Evolutionary conservation across 37 sponge, comb jelly and placozoan species (phyloP).

Genomic region (Crambe crambe): DNA sequence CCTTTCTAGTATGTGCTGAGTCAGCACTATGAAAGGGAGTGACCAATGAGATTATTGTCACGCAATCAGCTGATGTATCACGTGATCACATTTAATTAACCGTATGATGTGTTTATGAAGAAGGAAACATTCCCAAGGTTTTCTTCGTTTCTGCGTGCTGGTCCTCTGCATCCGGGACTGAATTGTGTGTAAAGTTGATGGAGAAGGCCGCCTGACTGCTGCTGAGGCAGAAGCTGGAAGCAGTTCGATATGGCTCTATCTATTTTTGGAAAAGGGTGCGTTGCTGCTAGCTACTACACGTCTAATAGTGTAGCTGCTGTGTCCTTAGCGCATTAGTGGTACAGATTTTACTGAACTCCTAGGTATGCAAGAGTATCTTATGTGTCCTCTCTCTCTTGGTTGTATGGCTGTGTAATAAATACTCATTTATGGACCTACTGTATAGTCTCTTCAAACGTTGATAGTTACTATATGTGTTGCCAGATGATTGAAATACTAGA

Average conservation of each 20-base stretch:
- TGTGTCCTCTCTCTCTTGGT: too few relatives aligned
- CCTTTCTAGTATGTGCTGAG: too few relatives aligned
- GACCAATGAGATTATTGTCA: not conserved
- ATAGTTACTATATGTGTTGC: too few relatives aligned
- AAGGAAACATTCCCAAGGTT: not conserved
- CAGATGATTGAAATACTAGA: too few relatives aligned
- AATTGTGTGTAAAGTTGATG: not conserved
- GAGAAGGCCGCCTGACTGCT: not conserved
- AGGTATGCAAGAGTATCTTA: too few relatives aligned
- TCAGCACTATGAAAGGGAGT: not conserved
- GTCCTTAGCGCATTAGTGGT: too few relatives aligned
- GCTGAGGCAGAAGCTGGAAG: not conserved
- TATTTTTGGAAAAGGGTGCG: not conserved
- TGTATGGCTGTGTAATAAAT: too few relatives aligned
- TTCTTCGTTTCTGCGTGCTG: not conserved
- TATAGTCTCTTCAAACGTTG: too few relatives aligned
- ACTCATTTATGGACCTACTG: too few relatives aligned
- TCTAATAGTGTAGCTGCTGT: too few relatives aligned
- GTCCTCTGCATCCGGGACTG: not conserved
- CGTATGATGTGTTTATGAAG: not conserved
- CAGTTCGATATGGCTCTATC: not conserved
- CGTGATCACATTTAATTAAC: conserved; percentile 6
- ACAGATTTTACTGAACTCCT: too few relatives aligned
- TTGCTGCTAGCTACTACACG: not conserved
- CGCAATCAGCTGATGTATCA: conserved; percentile 12